Evolutionary conservation across 2,888 invertebrate species (phyloP), one percentile per base, ranked within the genome.

Genomic region (Dolomedes plantarius): DNA sequence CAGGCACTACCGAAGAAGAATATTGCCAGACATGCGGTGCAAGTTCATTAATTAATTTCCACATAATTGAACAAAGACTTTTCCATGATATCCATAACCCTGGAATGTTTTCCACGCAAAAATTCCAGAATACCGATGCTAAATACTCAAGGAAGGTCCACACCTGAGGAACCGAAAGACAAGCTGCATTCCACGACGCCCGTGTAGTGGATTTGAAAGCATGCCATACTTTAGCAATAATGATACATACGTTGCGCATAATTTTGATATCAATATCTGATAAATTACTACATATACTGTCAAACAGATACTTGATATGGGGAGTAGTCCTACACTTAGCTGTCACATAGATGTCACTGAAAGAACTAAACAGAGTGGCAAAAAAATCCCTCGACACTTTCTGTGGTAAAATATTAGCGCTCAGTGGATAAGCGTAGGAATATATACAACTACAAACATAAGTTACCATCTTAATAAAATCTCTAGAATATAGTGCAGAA

Each of bases 71-170:
- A 31, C 50, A 77, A 5, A 46, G n/a, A 0, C 0, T 19, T 62
- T 83, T 83, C 13, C 64, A 56, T 11, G 28, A 19, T 13, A n/a
- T n/a, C 83, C 83, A 83, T 19, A 64, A 13, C 29, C 67, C 65
- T 29, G 83, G 83, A 1, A 29, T n/a, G 19, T 77, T 41, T 32
- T 39, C 13, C 23, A 46, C 72, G 27, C 29, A 56, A 6, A 77
- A 65, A 6, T 28, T 13, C 72, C 76, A 77, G 13, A 41, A 23
- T 27, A 32, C 31, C 1, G 39, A 16, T 41, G 67, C 39, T 19
- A 41, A 9, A 0, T 36, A 1, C 29, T 77, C 77, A 13, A 77
- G 28, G 3, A 28, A 16, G 2, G n/a, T 50, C 83, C 83, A 83
- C 1, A 39, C 2, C 7, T 31, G 16, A 5, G 72, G 27, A 9